Evolutionary conservation across 37 sponge, comb jelly and placozoan genomes (phyloP).

Genomic region (Theonella swinhoei): DNA sequence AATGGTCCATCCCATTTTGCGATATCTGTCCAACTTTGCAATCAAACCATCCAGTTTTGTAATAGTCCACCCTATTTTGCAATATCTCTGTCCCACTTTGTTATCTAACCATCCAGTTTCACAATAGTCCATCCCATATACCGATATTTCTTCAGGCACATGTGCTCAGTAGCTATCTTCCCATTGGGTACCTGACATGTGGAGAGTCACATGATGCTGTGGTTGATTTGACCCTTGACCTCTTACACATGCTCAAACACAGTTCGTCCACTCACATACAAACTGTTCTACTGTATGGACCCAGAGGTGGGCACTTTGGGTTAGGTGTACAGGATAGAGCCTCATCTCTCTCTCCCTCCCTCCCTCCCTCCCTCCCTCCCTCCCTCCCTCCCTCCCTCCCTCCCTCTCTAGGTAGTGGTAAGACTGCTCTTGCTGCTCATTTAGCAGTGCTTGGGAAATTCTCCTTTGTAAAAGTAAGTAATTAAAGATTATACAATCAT

Average conservation of each 20-base stretch:
- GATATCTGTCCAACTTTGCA: no score
- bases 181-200: conserved; percentile 48
- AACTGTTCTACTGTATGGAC: conserved; percentile 55
- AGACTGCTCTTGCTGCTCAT: conserved; percentile 62
- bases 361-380: neutral
- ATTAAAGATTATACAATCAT: no score
- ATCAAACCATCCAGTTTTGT: no score
- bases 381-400: neutral
- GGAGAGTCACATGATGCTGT: conserved; percentile 44
- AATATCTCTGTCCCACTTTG: no score
- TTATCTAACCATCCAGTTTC: no score
- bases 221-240: conserved; percentile 26
- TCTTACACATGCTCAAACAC: conserved; percentile 39
- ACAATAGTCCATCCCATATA: no score
- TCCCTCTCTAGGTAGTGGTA: conserved; percentile 52
- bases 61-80: no score
- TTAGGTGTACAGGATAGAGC: neutral
- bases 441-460: conserved; percentile 61
- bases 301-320: conserved; percentile 12
- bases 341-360: conserved; percentile 5
- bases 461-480: conserved; percentile 43
- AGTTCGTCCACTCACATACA: conserved; percentile 31
- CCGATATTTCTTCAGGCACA: conserved; percentile 35
- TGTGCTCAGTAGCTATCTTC: conserved; percentile 38
- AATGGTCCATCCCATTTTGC: no score